Evolutionary conservation across 2,888 invertebrate species (phyloP), one percentile per base, ranked within the genome.

Genomic region (Abrostola tripartita): DNA sequence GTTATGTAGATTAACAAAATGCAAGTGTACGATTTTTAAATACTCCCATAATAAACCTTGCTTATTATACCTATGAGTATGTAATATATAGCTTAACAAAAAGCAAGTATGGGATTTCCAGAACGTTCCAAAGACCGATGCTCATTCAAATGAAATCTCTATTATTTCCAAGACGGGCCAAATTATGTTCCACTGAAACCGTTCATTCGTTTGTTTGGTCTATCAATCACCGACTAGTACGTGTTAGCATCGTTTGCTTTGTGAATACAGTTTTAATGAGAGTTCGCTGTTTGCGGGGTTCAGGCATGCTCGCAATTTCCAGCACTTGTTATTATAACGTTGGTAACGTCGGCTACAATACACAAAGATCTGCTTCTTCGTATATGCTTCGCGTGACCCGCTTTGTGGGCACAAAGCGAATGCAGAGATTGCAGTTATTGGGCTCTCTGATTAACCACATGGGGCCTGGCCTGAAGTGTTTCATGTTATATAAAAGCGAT

Each of bases 181-280:
- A 62, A 62, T 47, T n/a, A 37, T 35, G 37, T 67, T 8, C 11
- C 12, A 52, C 37, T 51, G 35, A 37, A 61, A 36, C 37, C 44
- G 10, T 41, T n/a, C 6, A 53, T 52, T 12, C 37, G 41, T 54
- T 37, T 49, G 61, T 71, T 74, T 59, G 61, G 53, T 36, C 37
- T 40, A 57, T 38, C n/a, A 35, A 58, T 58, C 54, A 40, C 52
- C 52, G 61, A 44, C 54, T 49, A 24, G 37, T 10, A 11, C 6
- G 47, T 65, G 61, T 58, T 67, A 49, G 12, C 24, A 36, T 41
- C 44, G 58, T 62, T 74, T 58, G 61, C 58, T 70, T 65, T 59
- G 59, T 50, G 52, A 70, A 61, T 51, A 70, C 59, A 65, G 71
- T 59, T 70, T 73, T 75, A 72, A 72, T 75, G 75, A 74, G 71